Base-by-base conservation (phyloP, 2,888 invertebrate species). In the Macaria notata region DNA sequence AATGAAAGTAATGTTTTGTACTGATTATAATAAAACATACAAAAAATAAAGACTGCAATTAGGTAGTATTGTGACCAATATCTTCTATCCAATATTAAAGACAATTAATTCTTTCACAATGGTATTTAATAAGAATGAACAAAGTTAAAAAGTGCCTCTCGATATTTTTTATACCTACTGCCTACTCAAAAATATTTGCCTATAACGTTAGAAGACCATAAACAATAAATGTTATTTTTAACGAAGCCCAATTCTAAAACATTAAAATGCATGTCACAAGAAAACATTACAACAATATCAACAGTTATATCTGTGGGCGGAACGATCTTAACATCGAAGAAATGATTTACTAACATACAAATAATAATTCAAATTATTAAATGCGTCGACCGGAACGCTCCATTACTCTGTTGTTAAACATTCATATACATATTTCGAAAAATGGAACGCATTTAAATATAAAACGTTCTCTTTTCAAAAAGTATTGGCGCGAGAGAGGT, bases 291-390 rank as follows among this genome's bases (percentile, higher is more conserved):
- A 43, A 58, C 56, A 61, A 42, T 47, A 41, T 41, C 41, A 4
- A 62, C 65, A 62, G 59, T 62, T 62, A 63, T 46, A 52, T 55
- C 44, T 42, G 61, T 62, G 72, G 73, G 75, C 73, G 71, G 66
- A 66, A 66, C 76, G 71, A 81, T 79, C 80, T 78, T 79, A 83
- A 83, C 85, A 83, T 83, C 79, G 85, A 86, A 87, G 82, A 83
- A 71, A 76, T 85, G 85, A 86, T 86, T 86, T 86, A 84, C 81
- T 72, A 76, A 73, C 78, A 78, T 72, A 76, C 76, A 77, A 86
- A 87, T 86, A 81, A 79, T 73, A 69, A 68, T 75, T 79, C 75
- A 79, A 76, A 79, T 79, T 71, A 77, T 79, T 76, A 77, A 80
- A 78, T 73, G 72, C 72, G 73, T 72, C 71, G 71, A 70, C 69